Evolutionary conservation across 64 coral and sea anemone species (phyloP), one percentile per base, ranked within the genome.

Genomic region (Montipora sp.): DNA sequence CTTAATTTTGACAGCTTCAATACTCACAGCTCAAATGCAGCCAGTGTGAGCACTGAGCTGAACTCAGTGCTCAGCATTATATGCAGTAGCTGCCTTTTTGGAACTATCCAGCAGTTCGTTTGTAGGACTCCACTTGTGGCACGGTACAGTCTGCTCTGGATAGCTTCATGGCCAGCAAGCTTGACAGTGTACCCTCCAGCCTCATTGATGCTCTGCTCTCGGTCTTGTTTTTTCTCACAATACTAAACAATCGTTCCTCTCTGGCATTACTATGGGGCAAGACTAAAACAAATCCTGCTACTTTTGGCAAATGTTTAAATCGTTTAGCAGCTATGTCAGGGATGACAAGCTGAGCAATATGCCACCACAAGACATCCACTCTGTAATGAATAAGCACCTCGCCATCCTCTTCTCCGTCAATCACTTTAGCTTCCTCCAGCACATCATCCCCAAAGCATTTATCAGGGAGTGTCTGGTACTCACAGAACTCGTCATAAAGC

Each of bases 171-270:
- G 80, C 77, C 79, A 95, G 4, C 47, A 85, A 83, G 79, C 79
- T 94, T 73, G 55, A 77, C 50, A 94, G 88, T 57, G 78, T 94
- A 51, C 61, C 87, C 55, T 84, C 77, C 48, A 51, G 87, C 58
- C 84, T 75, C 69, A 94, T 67, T 47, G 47, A 80, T 77, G 55
- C 70, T 51, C 74, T 67, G 59, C 90, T 91, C 59, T 80, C 73
- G 3, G 81, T 92, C 74, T 92, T 91, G 80, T 83, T 91, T 75
- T 83, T 91, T 48, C 87, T 48, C 47, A 94, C 68, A 78, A 94
- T 94, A 68, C 88, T 90, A 68, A 95, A 90, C 12, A 95, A 72
- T 61, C 45, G 72, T 69, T 95, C 88, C 61, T 95, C 88, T 60
- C 59, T 58, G 16, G 76, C 89, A 81, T 90, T 90, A n/a, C 76